phyloP scores from a whole-genome alignment of 2,888 invertebrate genomes.

The Spodoptera picta region DNA sequence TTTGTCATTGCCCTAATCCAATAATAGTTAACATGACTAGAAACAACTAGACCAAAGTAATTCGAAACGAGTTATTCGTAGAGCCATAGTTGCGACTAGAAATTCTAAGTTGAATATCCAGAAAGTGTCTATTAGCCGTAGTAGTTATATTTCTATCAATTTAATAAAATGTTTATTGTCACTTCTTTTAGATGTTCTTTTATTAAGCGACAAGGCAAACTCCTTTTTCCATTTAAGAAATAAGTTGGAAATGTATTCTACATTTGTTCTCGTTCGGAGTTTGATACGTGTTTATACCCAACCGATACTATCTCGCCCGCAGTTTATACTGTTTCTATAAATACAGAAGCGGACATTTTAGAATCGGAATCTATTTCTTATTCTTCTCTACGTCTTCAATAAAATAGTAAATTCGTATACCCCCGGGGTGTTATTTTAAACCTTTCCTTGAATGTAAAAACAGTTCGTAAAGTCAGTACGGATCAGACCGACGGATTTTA shows the following conservation, averaged over 20 bases:
- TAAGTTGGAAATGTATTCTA: constrained; percentile 49
- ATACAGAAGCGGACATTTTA: constrained; percentile 53
- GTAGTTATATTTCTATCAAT: not conserved
- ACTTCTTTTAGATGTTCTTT: constrained; percentile 4
- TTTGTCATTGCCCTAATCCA: too few species aligned
- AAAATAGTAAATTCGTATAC: constrained; percentile 39
- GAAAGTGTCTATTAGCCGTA: too few species aligned
- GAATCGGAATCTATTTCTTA: constrained; percentile 56
- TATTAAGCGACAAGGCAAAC: constrained; percentile 11
- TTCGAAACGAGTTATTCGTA: too few species aligned
- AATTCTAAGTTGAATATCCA: too few species aligned
- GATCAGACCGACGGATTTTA: too few species aligned
- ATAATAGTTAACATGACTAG: too few species aligned
- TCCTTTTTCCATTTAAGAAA: constrained; percentile 28
- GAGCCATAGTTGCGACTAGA: too few species aligned
- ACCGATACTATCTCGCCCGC: constrained; percentile 37
- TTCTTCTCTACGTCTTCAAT: constrained; percentile 44
- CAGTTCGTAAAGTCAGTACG: not conserved
- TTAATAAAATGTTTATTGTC: constrained; percentile 1
- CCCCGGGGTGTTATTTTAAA: constrained; percentile 24
- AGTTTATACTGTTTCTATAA: constrained; percentile 55
- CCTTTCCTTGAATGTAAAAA: constrained; percentile 18
- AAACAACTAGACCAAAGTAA: too few species aligned
- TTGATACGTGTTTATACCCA: constrained; percentile 52
- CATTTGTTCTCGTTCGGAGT: constrained; percentile 38